Percentiles rank a stretch among this genome's conserved stretches.
Conservation (phyloP, 2,797 vertebrate genomes). For the Syndactyla subalaris region DNA sequence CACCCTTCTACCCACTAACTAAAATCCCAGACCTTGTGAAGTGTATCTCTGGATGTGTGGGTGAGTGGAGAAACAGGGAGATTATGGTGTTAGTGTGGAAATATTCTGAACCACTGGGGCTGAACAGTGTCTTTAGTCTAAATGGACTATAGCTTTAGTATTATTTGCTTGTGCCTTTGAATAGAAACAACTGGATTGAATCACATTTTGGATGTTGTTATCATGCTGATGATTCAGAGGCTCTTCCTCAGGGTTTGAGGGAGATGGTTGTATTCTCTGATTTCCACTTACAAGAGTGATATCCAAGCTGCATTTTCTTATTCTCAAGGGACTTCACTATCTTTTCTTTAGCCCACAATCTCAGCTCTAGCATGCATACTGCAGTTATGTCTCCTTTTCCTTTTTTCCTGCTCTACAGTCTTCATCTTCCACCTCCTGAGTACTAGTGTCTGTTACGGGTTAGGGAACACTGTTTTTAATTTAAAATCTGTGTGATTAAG, state of each 20-base stretch:
- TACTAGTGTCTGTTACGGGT: not conserved
- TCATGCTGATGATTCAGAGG: not conserved
- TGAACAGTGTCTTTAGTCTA: not conserved
- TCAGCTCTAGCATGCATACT: not conserved
- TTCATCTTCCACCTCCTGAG: not conserved
- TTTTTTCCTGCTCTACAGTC: not conserved
- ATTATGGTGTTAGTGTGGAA: not conserved
- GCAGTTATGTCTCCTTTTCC: not conserved
- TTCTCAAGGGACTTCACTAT: not conserved
- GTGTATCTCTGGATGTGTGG: not conserved
- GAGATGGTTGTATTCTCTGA: not conserved
- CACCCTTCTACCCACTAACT: not conserved
- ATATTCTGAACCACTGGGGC: not conserved
- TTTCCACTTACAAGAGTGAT: not conserved
- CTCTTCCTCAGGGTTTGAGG: not conserved
- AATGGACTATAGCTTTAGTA: not conserved
- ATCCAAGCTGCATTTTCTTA: not conserved
- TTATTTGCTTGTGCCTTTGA: not conserved
- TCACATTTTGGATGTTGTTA: not conserved
- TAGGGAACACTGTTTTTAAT: not conserved
- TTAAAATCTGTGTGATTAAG: not conserved
- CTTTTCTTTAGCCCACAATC: not conserved
- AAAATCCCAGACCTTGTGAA: not conserved
- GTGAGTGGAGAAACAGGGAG: not conserved
- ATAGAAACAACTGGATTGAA: not conserved